A percentile compares a stretch with the other conserved stretches of the same genome.
phyloP scores from a whole-genome alignment of 2,113 vertebrate species.

The Ursus arctos region DNA sequence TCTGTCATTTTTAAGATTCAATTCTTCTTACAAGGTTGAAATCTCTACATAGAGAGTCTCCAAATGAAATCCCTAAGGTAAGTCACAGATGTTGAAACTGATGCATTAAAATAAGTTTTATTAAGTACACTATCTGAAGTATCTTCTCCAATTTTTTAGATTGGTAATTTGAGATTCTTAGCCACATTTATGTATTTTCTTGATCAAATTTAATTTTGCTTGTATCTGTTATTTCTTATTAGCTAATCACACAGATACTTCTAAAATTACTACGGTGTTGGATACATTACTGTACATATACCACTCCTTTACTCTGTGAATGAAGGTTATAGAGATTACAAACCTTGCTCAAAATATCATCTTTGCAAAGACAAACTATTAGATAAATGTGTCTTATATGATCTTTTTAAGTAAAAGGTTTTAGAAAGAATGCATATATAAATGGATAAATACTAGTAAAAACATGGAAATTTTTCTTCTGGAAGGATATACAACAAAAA shows the following conservation, averaged over 20 bases:
- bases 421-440: slow-evolving; percentile 1
- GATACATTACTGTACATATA: neutral
- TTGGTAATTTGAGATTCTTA: neutral
- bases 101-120: slow-evolving; percentile 37
- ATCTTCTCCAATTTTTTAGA: slow-evolving; percentile 37
- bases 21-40: slow-evolving; percentile 54
- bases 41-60: neutral
- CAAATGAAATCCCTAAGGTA: slow-evolving; percentile 46
- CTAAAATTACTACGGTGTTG: slow-evolving; percentile 31
- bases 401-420: slow-evolving; percentile 35
- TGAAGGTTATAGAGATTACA: slow-evolving; percentile 9
- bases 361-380: slow-evolving; percentile 56
- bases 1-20: slow-evolving; percentile 56
- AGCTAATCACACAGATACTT: neutral
- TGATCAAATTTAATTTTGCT: slow-evolving; percentile 44
- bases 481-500: slow-evolving; percentile 14
- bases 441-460: neutral
- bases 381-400: neutral
- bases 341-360: neutral
- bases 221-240: neutral
- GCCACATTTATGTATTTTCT: slow-evolving; percentile 25
- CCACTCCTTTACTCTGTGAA: neutral
- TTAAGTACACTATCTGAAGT: slow-evolving; percentile 26
- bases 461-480: neutral
- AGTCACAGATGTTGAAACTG: neutral